phyloP scores from a whole-genome alignment of 1,140 invertebrate species.

The Tetramorium parvispinum region DNA sequence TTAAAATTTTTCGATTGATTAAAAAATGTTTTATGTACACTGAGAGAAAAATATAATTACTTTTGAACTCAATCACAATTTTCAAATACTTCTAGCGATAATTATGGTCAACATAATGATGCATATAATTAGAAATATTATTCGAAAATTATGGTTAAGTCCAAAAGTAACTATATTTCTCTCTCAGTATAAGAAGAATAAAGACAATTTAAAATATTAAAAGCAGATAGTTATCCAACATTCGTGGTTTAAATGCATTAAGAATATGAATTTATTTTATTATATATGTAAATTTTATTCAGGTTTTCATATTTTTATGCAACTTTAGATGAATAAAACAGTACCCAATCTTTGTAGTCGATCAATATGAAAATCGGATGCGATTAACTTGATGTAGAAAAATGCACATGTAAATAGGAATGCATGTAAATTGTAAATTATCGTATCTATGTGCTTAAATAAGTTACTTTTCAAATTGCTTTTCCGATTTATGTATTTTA shows the following conservation, averaged over 20 bases:
- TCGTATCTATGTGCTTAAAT: background rate
- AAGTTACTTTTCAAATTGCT: no score
- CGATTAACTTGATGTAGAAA: background rate
- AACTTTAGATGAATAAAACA: background rate
- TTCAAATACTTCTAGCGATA: no score
- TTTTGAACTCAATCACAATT: no score
- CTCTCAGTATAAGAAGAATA: background rate
- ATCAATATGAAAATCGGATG: background rate
- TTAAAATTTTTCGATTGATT: background rate
- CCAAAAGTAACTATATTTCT: no score
- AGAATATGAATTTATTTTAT: background rate
- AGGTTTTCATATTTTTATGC: background rate
- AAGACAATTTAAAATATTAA: background rate
- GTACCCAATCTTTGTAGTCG: background rate
- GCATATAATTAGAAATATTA: no score
- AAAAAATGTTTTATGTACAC: no score
- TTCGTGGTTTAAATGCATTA: background rate
- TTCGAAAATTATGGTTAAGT: no score
- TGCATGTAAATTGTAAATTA: background rate
- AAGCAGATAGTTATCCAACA: no score
- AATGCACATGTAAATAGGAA: no score
- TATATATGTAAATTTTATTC: background rate
- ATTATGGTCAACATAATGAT: no score
- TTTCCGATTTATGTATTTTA: background rate
- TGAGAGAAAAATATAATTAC: no score